A percentile compares a stretch with the other conserved stretches of the same genome.
Conservation (phyloP, 2,797 vertebrate genomes). For the Acanthiza pusilla region DNA sequence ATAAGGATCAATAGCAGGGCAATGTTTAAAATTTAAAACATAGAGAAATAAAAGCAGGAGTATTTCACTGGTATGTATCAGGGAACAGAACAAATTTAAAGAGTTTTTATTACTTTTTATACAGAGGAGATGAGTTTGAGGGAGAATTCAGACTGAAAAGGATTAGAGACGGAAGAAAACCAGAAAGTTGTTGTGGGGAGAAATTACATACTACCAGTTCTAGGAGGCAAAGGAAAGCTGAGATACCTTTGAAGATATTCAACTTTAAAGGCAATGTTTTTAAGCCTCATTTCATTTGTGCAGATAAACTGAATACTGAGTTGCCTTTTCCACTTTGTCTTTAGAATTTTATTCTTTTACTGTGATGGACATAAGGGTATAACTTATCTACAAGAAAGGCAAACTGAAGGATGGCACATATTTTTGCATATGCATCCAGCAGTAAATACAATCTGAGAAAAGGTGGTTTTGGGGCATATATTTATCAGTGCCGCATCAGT, state of each 20-base stretch:
- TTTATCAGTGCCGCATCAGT: background rate
- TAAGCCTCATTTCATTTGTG: background rate
- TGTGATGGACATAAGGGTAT: background rate
- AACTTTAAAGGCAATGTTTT: background rate
- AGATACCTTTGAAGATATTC: background rate
- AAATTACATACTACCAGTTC: background rate
- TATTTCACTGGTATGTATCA: background rate
- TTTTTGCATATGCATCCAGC: background rate
- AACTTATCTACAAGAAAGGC: background rate
- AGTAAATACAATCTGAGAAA: background rate
- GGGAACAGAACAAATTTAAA: background rate
- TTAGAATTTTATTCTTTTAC: background rate
- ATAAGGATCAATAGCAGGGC: background rate
- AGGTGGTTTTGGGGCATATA: rapidly evolving
- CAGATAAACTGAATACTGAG: background rate
- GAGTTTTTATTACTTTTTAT: background rate
- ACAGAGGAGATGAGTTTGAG: background rate
- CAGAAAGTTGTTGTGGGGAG: background rate
- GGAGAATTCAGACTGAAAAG: background rate
- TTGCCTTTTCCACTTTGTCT: background rate
- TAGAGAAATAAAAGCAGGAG: background rate
- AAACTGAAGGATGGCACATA: background rate
- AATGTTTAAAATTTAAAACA: background rate
- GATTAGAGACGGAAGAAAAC: background rate
- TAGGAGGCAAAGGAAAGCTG: background rate